Evolutionary conservation across 2,797 vertebrate species (phyloP), one percentile per base, ranked within the genome.

Genomic region (Vipera ursinii): DNA sequence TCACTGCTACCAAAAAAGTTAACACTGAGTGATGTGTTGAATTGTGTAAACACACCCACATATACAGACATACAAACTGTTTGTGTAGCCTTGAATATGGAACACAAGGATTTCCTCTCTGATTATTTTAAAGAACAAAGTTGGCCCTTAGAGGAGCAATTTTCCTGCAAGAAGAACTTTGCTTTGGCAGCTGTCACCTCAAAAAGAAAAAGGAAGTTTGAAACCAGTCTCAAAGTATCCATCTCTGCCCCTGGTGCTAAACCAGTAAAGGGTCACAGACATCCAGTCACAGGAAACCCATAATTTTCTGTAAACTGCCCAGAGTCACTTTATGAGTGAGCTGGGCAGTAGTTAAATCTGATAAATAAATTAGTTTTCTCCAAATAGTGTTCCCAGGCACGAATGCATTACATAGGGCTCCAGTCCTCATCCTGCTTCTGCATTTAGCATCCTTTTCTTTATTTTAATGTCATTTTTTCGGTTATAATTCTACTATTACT

Each of bases 1-100:
- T 5, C 86, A 1, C 0, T 0, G 0, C 0, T 69, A 73, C 92
- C 44, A 73, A 93, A 15, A 15, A 12, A 2, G 1, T 1, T 1
- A 4, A 87, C 26, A 57, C 14, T 44, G 24, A 17, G 28, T 87
- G 15, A 61, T 0, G 0, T 10, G 2, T 0, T 14, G 38, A 0
- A 0, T 51, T 38, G 60, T 4, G 38, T 44, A 82, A 82, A 82
- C 38, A 82, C 73, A 44, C 73, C 7, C 17, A 44, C 6, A 44
- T 8, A 44, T 51, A 89, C 61, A 38, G 48, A 93, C 24, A 32
- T 82, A 69, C 44, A 63, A 4, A 61, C 51, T 10, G 20, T n/a
- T 87, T 87, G 57, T 24, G 9, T 82, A 38, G 24, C 28, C 17
- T 89, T 85, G 61, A 57, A 7, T 51, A 12, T 94, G 26, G 20